phyloP scores from a whole-genome alignment of 1,140 invertebrate species.

The Ceratosolen fusciceps region DNA sequence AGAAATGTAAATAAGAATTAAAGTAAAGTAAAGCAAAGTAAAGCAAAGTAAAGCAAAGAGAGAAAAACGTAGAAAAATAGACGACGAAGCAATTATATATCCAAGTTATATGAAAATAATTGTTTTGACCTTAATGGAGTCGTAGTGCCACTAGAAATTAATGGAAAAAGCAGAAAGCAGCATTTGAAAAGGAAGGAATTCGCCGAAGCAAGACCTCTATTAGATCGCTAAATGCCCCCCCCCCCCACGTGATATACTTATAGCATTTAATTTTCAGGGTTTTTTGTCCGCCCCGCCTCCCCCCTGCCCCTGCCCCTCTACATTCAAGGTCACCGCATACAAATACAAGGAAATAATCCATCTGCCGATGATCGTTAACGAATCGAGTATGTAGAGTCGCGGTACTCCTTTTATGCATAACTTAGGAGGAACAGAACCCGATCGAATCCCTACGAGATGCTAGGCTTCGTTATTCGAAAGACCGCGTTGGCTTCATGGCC shows the following conservation, averaged over 20 bases:
- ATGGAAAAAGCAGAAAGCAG: not conserved
- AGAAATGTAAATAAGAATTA: too few species aligned
- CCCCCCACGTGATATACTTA: not conserved
- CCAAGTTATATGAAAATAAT: not conserved
- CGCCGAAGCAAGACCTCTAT: not conserved
- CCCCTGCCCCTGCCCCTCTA: too few species aligned
- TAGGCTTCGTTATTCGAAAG: constrained; percentile 56
- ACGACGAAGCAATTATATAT: not conserved
- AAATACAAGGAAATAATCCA: constrained; percentile 26
- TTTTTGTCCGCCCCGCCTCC: too few species aligned
- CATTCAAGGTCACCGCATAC: not conserved
- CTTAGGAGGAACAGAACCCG: constrained; percentile 11
- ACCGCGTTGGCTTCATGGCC: constrained; percentile 51
- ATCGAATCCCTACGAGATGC: constrained; percentile 53
- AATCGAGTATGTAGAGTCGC: constrained; percentile 19
- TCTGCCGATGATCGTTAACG: not conserved
- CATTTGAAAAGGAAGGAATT: not conserved
- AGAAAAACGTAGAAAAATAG: not conserved
- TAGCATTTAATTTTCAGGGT: not conserved
- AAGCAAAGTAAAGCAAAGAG: too few species aligned
- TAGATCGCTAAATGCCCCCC: not conserved
- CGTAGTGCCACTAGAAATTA: not conserved
- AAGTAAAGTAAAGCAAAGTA: too few species aligned
- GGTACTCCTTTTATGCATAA: constrained; percentile 7
- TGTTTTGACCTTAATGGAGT: not conserved